Evolutionary conservation across 2,113 vertebrate genomes (phyloP), one percentile per base, ranked within the genome.

Genomic region (Columba livia): DNA sequence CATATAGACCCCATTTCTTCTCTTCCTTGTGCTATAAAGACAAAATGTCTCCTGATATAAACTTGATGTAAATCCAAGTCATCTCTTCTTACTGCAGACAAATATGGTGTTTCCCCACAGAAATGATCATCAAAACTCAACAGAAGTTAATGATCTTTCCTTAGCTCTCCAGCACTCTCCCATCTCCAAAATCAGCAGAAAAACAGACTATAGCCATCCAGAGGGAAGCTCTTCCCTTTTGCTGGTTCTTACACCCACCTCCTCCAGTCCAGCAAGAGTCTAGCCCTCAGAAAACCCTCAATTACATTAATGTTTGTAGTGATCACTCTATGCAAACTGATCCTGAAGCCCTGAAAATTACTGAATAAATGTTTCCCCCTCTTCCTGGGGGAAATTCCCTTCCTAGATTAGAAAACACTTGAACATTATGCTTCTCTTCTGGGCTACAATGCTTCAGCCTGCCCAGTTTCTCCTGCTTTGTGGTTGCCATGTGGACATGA

Each of bases 31-130:
- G 53, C 34, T 29, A 88, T 88, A 81, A 93, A 90, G 90, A 93
- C 53, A 89, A 81, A 94, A 93, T 29, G 12, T 72, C 53, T 89
- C 44, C 53, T 89, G 84, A 75, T 64, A 80, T 47, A 88, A 92
- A 83, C 34, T 79, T 95, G 60, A 51, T 73, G 57, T 28, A 84
- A 86, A 88, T 32, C 64, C 79, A 96, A 86, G 47, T 77, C 17
- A 88, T 34, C 80, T 20, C 17, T 91, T 77, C 60, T 85, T 82
- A 50, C 47, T 47, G 42, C 12, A 64, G 67, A 73, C 32, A 92
- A 83, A 85, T 64, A 73, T 26, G 94, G 61, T n/a, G 85, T 95
- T 83, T 90, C 58, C 36, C 67, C 61, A 44, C 16, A 81, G 64
- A 32, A 54, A 20, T 34, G 21, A 54, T 80, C 47, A 66, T 51